Evolutionary conservation across 2,797 vertebrate species (phyloP).

Genomic region (Paramormyrops hopkinsi): DNA sequence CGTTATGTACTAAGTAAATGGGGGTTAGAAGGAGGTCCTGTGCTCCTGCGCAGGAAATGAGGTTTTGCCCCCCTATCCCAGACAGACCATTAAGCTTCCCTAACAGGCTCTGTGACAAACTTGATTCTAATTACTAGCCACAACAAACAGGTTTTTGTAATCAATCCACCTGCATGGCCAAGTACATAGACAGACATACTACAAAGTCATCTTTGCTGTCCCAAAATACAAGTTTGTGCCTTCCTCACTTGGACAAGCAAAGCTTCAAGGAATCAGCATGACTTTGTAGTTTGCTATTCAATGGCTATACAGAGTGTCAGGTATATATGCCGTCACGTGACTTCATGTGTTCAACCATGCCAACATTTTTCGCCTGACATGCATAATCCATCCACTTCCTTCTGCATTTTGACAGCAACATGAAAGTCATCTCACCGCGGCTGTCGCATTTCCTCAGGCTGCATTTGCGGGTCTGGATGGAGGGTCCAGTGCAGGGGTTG

Average conservation of each 20-base stretch:
- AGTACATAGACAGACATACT: not conserved
- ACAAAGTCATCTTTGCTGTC: not conserved
- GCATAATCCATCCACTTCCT: not conserved
- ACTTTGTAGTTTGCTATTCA: not conserved
- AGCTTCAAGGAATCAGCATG: not conserved
- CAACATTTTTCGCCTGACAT: not conserved
- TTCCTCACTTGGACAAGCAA: not conserved
- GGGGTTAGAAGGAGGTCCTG: not conserved
- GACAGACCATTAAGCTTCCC: not conserved
- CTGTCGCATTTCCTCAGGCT: conserved; percentile 86
- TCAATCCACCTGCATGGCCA: not conserved
- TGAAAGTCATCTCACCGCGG: conserved; percentile 70
- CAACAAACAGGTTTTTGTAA: not conserved
- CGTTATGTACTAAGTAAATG: not conserved
- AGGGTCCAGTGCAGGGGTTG: conserved; percentile 83
- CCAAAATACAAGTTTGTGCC: not conserved
- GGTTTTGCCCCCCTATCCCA: conserved; percentile 28
- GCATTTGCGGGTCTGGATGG: conserved; percentile 93
- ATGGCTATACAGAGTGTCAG: not conserved
- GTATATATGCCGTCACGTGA: not conserved
- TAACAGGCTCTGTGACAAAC: not conserved
- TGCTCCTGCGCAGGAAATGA: not conserved
- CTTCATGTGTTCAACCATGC: not conserved
- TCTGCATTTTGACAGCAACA: not conserved
- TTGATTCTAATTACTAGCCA: not conserved